Percentiles rank a stretch among this genome's conserved stretches.
Evolutionary conservation across 2,888 invertebrate species (phyloP).

Genomic region (Camptogramma bilineatum): DNA sequence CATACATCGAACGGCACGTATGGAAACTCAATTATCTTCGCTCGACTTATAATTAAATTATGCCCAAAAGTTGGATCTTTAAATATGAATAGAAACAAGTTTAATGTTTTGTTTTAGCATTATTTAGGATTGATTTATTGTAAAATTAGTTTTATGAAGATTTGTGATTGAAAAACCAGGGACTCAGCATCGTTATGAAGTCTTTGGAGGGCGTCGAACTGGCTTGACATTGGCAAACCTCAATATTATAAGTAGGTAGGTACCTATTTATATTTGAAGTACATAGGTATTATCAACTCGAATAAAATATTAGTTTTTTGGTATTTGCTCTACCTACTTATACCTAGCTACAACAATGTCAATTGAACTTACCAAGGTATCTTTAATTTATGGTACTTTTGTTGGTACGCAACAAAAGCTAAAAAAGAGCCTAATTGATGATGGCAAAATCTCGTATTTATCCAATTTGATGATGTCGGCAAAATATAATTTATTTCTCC

Average conservation of each 20-base stretch:
- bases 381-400: too few species aligned
- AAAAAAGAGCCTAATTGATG: too few species aligned
- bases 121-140: conserved; percentile 13
- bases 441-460: too few species aligned
- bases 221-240: conserved; percentile 14
- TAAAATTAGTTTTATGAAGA: conserved; percentile 13
- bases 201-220: conserved; percentile 2
- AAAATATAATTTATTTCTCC: too few species aligned
- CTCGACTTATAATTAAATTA: neutral
- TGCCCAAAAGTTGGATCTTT: neutral
- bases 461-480: too few species aligned
- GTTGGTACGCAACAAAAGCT: too few species aligned
- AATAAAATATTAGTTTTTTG: too few species aligned
- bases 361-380: too few species aligned
- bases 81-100: conserved; percentile 1
- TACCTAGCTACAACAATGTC: too few species aligned
- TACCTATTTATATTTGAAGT: neutral
- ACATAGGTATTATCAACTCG: neutral
- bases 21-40: conserved; percentile 3
- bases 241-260: neutral
- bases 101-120: conserved; percentile 5
- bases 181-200: conserved; percentile 14
- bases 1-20: neutral
- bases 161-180: conserved; percentile 16
- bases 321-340: too few species aligned